phyloP scores from a whole-genome alignment of 2,113 vertebrate genomes.

The Dicerorhinus sumatrensis region DNA sequence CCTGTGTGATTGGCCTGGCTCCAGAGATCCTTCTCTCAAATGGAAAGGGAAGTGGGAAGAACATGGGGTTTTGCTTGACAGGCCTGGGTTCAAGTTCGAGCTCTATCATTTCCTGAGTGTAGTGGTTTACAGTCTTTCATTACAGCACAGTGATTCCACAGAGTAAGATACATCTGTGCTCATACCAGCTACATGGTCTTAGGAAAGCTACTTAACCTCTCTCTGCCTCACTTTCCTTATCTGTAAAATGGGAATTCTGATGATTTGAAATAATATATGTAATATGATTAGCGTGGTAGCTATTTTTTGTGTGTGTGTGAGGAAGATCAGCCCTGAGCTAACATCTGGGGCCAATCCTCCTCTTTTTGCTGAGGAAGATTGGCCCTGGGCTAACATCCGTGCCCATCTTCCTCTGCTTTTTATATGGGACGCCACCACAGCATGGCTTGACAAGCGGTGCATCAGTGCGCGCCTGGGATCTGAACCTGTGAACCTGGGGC shows the following conservation, averaged over 20 bases:
- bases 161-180: fast-evolving
- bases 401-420: too few species aligned
- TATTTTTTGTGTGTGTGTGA: not conserved
- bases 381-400: too few species aligned
- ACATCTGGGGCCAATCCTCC: too few species aligned
- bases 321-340: too few species aligned
- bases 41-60: not conserved
- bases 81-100: not conserved
- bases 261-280: not conserved
- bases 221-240: not conserved
- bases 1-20: not conserved
- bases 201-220: not conserved
- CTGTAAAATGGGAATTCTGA: not conserved
- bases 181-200: not conserved
- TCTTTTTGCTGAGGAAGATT: too few species aligned
- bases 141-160: fast-evolving
- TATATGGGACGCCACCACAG: too few species aligned
- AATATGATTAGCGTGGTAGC: not conserved
- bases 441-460: too few species aligned
- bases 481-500: too few species aligned
- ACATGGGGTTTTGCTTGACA: not conserved
- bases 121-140: not conserved
- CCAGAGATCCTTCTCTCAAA: not conserved
- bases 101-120: not conserved
- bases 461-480: too few species aligned